Evolutionary conservation across 2,113 vertebrate genomes (phyloP).

Genomic region (Scytalopus superciliaris): DNA sequence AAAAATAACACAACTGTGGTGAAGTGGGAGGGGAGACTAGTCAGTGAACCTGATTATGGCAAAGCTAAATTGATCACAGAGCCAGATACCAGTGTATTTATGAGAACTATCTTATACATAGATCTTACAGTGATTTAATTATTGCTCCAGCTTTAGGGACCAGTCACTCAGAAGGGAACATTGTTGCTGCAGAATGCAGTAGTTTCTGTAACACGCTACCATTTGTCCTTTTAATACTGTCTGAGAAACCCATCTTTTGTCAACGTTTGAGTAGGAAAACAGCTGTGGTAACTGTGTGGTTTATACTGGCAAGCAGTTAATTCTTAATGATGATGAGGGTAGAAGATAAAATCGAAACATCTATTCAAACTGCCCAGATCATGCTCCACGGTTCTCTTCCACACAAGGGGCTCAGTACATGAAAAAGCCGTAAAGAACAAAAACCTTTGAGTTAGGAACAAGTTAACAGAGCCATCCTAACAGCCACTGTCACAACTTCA

Average conservation of each 20-base stretch:
- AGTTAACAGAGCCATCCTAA: background rate
- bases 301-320: constrained; percentile 10
- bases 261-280: background rate
- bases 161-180: background rate
- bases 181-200: background rate
- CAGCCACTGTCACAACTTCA: background rate
- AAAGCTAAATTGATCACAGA: background rate
- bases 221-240: background rate
- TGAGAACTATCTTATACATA: background rate
- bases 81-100: background rate
- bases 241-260: background rate
- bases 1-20: background rate
- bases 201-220: background rate
- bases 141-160: background rate
- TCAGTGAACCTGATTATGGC: background rate
- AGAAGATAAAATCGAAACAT: background rate
- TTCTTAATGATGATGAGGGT: background rate
- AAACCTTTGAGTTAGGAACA: background rate
- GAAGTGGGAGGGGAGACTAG: background rate
- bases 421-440: background rate
- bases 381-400: background rate
- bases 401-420: background rate
- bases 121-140: background rate
- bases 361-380: background rate
- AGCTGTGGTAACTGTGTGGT: background rate